Percentiles rank a stretch among this genome's conserved stretches.
Evolutionary conservation across 2,888 invertebrate species (phyloP).

Genomic region (Lucinisca nassula): DNA sequence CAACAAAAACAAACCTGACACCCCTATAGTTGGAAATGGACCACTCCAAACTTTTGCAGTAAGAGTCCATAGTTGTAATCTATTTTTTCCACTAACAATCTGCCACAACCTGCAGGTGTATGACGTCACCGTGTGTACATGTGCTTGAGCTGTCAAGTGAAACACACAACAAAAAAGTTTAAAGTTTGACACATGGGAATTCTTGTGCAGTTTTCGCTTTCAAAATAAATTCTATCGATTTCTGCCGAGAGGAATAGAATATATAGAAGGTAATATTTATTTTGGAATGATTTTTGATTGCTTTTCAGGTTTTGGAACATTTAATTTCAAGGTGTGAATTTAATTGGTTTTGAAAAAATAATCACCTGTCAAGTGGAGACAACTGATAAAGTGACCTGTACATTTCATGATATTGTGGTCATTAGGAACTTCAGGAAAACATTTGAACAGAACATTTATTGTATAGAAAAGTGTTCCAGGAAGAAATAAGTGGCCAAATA

Average conservation of each 20-base stretch:
- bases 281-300: neutral
- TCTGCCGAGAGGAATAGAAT: neutral
- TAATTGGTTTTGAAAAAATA: neutral
- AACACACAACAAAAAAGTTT: conserved; percentile 13
- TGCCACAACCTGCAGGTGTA: conserved; percentile 22
- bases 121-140: conserved; percentile 75
- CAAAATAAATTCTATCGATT: neutral
- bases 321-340: neutral
- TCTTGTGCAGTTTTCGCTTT: neutral
- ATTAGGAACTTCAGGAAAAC: no score
- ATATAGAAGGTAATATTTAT: neutral
- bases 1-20: no score
- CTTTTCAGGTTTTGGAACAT: neutral
- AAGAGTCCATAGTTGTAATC: neutral
- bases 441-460: no score
- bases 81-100: neutral
- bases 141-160: conserved; percentile 66
- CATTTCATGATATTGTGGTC: no score
- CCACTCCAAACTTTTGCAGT: no score
- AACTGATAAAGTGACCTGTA: neutral
- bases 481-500: no score
- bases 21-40: no score
- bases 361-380: neutral
- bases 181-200: neutral
- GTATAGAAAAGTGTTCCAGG: no score